Base-by-base conservation (phyloP, 1,140 invertebrate species). In the Calephelis nemesis region DNA sequence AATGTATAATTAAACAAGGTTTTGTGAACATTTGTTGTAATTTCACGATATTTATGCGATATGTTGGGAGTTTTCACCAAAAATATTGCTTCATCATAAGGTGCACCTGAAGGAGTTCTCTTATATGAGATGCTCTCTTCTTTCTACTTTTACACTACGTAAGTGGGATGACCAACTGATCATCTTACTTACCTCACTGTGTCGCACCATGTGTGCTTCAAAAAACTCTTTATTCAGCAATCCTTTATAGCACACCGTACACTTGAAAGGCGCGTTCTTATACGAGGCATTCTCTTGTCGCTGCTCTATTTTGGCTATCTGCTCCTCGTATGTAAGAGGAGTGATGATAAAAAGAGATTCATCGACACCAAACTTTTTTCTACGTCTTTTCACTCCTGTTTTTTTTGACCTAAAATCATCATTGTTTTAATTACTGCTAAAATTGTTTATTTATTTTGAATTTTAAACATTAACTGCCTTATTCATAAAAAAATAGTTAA, bases 261-360 rank as follows among this genome's bases (percentile, higher is more conserved):
- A 90, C 13, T 85, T 85, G 69, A 68, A 88, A 0, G 74, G 76
- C 0, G 87, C 81, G 8, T 47, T 72, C 47, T 71, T 81, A 65
- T 87, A 89, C 0, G 69, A 62, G 1, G 50, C 19, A 1, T 67
- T 74, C 13, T 86, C 78, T 11, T 87, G 83, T 7, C 87, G 9
- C 47, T 79, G 74, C 4, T 75, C 63, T 10, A 85, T 72, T 48
- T 88, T 85, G 0, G 75, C 81, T 40, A 90, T 83, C 47, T 90
- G 87, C 42, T 88, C 78, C 13, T 88, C 87, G 67, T 87, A 87
- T 0, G 80, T 78, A 0, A 90, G 62, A 0, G 74, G 69, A 0
- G 79, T 81, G 39, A 90, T 83, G 0, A 77, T 85, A 71, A 90
- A 90, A 0, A 88, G 69, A 0, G 77, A 71, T 58, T 88, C 87